Evolutionary conservation across 1,140 invertebrate genomes (phyloP), one percentile per base, ranked within the genome.

Genomic region (Cotesia typhae): DNA sequence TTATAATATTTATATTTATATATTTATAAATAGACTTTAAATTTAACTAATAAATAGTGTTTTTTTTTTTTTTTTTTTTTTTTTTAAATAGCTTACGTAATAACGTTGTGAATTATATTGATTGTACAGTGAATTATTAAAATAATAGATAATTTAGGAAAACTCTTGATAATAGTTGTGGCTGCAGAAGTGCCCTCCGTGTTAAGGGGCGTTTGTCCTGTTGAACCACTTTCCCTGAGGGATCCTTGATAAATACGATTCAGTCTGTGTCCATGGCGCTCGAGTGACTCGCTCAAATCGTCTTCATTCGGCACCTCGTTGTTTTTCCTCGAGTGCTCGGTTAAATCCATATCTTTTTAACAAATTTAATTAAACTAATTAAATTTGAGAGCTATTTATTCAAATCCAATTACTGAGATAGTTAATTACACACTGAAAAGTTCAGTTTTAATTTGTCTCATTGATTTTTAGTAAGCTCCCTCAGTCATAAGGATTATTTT

Each of bases 171-270:
- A 55, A 61, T 67, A 47, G 57, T 66, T 28, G 74, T 28, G 59
- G 73, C 72, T 17, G 71, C 71, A 10, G 75, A 71, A 7, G 68
- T 41, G 35, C 68, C 74, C 17, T 71, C 51, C 35, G 17, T 65
- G 38, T 74, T 63, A n/a, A 38, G n/a, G 10, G 70, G 70, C n/a
- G 76, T 72, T 64, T 73, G 55, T 51, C 14, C 57, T 0, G 84
- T 85, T 0, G 82, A 83, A 38, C 78, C 83, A 6, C 79, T 79
- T 63, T 84, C 84, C 9, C 82, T 75, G 17, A 84, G 74, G 10
- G 83, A 81, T 9, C 83, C 84, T 57, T 84, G 82, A 73, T 83
- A 82, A 59, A 83, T 77, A 61, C 78, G 78, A 70, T 83, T 84
- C 35, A 85, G 69, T 67, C 82, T 79, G 57, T 82, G 81, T 71